Evolutionary conservation across 2,888 invertebrate genomes (phyloP).

Genomic region (Mythimna lalbum): DNA sequence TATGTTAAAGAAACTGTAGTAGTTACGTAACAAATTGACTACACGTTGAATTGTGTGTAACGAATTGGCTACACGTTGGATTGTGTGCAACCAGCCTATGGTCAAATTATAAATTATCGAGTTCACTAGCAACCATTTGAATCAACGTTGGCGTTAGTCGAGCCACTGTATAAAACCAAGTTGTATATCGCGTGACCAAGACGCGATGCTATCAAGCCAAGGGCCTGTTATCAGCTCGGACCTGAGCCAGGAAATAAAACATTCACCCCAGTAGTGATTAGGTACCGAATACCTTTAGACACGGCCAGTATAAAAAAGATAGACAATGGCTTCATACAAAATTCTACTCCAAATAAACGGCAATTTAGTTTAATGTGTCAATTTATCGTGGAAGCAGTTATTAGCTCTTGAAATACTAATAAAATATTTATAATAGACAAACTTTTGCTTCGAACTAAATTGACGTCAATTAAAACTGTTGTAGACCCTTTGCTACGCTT

Average conservation of each 20-base stretch:
- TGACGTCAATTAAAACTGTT: constrained; percentile 38
- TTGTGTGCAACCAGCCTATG: constrained; percentile 4
- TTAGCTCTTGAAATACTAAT: neutral
- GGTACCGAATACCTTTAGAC: constrained; percentile 60
- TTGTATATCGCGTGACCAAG: constrained; percentile 79
- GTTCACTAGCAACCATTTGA: neutral
- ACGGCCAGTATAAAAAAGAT: constrained; percentile 1
- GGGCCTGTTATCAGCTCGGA: constrained; percentile 79
- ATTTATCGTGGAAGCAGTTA: constrained; percentile 18
- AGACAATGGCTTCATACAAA: constrained; percentile 38
- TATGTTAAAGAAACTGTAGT: no score
- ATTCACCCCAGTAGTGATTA: constrained; percentile 72
- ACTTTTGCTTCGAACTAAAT: constrained; percentile 31
- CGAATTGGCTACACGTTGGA: neutral
- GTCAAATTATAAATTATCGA: constrained; percentile 7
- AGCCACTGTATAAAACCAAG: constrained; percentile 41
- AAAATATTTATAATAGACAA: constrained; percentile 30
- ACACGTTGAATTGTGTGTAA: neutral
- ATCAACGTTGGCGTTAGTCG: constrained; percentile 18
- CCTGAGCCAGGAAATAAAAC: constrained; percentile 82
- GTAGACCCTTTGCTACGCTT: constrained; percentile 19
- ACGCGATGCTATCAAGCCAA: constrained; percentile 75
- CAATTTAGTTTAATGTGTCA: constrained; percentile 49
- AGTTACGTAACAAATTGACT: no score
- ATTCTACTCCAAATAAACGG: neutral